Evolutionary conservation across 1,140 invertebrate species (phyloP), one percentile per base, ranked within the genome.

Genomic region (Drosophila pandora): DNA sequence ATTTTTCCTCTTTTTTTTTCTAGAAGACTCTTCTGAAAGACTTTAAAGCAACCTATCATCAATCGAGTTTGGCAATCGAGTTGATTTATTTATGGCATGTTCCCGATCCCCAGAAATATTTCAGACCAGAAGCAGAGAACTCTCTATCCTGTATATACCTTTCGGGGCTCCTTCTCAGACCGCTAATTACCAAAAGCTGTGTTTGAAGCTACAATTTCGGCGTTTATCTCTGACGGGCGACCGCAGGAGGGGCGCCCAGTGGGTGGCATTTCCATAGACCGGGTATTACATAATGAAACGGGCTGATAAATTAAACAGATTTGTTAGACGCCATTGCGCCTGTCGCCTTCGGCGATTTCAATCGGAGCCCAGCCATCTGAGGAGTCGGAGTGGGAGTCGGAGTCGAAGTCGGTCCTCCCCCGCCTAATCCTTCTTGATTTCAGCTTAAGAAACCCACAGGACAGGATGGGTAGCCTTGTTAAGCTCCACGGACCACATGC

Each of bases 261-360:
- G 13, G 57, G 25, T 17, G 76, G 43, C 55, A 52, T 48, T 54
- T 50, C 54, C 30, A 67, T 68, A 55, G 67, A 56, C 61, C 68
- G 55, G 63, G 59, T 72, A 64, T 71, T 70, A 67, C 70, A 84
- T 79, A 81, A 87, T 81, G 69, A 74, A 85, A 85, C 54, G 3
- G 13, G 59, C 67, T 88, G 84, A 88, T 88, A 88, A 82, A 88
- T 90, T 90, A 90, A 90, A 84, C 85, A 90, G 80, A 90, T 90
- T 90, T 90, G 80, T 90, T 90, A 85, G 67, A 68, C 75, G 79
- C 47, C 65, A 73, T 48, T 59, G 52, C 60, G 68, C 49, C 61
- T 56, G 83, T 77, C 78, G 60, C 64, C 60, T 28, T 48, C 64
- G 74, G 63, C 73, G 56, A 62, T 62, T 52, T 41, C 53, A 34